Percentiles rank a stretch among this genome's conserved stretches.
Conservation (phyloP, 2,888 invertebrate genomes). For the Drosophila mercatorum region DNA sequence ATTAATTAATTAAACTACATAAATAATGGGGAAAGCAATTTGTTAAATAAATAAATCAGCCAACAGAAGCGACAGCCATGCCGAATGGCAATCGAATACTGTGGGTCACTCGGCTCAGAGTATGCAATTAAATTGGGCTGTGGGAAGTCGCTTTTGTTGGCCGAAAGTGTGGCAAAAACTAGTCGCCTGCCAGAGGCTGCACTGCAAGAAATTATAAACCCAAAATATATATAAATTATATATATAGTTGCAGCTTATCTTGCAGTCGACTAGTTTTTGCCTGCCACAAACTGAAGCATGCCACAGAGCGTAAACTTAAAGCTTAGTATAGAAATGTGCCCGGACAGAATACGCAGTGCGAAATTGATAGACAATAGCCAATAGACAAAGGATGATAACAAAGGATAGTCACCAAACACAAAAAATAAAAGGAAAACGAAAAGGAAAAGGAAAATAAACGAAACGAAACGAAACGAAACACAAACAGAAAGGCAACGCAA, state of each 20-base stretch:
- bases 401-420: constrained; percentile 19
- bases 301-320: constrained; percentile 33
- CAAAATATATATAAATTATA: background rate
- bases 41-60: constrained; percentile 24
- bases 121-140: constrained; percentile 27
- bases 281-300: constrained; percentile 27
- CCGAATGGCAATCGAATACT: constrained; percentile 14
- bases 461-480: constrained; percentile 11
- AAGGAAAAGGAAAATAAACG: constrained; percentile 4
- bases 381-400: constrained; percentile 25
- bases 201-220: constrained; percentile 22
- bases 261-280: background rate
- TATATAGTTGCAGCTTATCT: constrained; percentile 1
- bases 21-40: constrained; percentile 29
- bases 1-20: constrained; percentile 25
- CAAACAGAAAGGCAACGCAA: constrained; percentile 23
- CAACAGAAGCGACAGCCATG: constrained; percentile 18
- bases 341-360: constrained; percentile 12
- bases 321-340: constrained; percentile 40
- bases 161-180: constrained; percentile 7
- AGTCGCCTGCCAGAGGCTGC: constrained; percentile 2
- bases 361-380: constrained; percentile 23
- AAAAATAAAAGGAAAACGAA: constrained; percentile 10
- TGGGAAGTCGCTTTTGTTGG: constrained; percentile 17
- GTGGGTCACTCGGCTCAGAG: background rate